phyloP scores from a whole-genome alignment of 1,140 invertebrate species.

The Wasmannia auropunctata region DNA sequence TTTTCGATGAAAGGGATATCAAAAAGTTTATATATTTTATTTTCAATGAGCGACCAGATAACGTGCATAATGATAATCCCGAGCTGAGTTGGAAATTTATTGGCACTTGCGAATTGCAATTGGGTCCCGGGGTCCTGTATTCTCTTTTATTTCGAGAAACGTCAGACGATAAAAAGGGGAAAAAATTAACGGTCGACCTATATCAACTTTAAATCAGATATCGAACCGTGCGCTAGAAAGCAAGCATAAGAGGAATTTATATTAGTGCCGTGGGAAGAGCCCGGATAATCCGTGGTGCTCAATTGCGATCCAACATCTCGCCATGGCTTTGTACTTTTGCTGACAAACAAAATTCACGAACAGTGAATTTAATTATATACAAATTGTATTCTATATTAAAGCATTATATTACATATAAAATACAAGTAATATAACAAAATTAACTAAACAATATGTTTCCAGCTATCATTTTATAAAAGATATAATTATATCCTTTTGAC shows the following conservation, averaged over 20 bases:
- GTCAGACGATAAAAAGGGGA: conserved; percentile 5
- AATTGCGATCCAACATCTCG: not conserved
- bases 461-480: not conserved
- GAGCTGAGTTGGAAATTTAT: conserved; percentile 19
- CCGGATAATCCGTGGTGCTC: conserved; percentile 22
- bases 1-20: not conserved
- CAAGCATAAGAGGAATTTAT: conserved; percentile 54
- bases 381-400: not conserved
- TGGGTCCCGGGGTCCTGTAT: conserved; percentile 1
- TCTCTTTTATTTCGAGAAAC: conserved; percentile 33
- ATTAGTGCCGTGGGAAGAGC: conserved; percentile 29
- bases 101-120: conserved; percentile 14
- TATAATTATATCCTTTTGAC: not conserved
- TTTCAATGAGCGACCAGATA: conserved; percentile 27
- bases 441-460: not conserved
- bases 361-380: not conserved
- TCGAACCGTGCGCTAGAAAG: conserved; percentile 25
- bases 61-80: conserved; percentile 27
- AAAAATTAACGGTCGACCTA: conserved; percentile 54
- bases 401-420: not conserved
- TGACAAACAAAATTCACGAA: not conserved
- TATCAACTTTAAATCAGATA: conserved; percentile 50
- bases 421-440: not conserved
- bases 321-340: not conserved
- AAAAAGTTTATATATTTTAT: conserved; percentile 3